Conservation (phyloP, 2,888 invertebrate genomes). For the Zele albiditarsus region DNA sequence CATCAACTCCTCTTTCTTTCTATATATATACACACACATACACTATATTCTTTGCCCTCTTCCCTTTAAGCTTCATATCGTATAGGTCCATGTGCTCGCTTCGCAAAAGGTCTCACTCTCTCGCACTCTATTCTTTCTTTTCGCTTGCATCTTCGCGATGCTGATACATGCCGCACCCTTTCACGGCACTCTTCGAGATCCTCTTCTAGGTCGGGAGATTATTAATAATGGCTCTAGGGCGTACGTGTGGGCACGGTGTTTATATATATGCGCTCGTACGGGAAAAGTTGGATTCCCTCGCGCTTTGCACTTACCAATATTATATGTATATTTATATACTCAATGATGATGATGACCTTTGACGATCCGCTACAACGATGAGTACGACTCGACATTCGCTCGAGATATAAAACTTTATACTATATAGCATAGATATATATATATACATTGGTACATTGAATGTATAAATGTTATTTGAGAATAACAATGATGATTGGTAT, state of each 20-base stretch:
- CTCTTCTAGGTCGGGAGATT: slow-evolving; percentile 56
- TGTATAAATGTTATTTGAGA: neutral
- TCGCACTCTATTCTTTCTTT: neutral
- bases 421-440: neutral
- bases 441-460: neutral
- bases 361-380: slow-evolving; percentile 39
- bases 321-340: slow-evolving; percentile 3
- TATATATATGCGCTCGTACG: slow-evolving; percentile 24
- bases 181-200: slow-evolving; percentile 45
- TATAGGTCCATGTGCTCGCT: slow-evolving; percentile 11
- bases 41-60: slow-evolving; percentile 16
- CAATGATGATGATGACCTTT: slow-evolving; percentile 38
- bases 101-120: slow-evolving; percentile 42
- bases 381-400: slow-evolving; percentile 39
- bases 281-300: slow-evolving; percentile 27
- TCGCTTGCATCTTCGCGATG: neutral
- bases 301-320: slow-evolving; percentile 3
- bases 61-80: slow-evolving; percentile 30
- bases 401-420: slow-evolving; percentile 3
- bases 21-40: neutral
- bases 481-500: slow-evolving; percentile 25
- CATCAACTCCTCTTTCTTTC: slow-evolving; percentile 36
- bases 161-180: slow-evolving; percentile 50
- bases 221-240: slow-evolving; percentile 56
- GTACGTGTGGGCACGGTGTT: slow-evolving; percentile 53